Percentiles rank a stretch among this genome's conserved stretches.
phyloP scores from a whole-genome alignment of 37 sponge, comb jelly and placozoan species.

The Corticium candelabrum region DNA sequence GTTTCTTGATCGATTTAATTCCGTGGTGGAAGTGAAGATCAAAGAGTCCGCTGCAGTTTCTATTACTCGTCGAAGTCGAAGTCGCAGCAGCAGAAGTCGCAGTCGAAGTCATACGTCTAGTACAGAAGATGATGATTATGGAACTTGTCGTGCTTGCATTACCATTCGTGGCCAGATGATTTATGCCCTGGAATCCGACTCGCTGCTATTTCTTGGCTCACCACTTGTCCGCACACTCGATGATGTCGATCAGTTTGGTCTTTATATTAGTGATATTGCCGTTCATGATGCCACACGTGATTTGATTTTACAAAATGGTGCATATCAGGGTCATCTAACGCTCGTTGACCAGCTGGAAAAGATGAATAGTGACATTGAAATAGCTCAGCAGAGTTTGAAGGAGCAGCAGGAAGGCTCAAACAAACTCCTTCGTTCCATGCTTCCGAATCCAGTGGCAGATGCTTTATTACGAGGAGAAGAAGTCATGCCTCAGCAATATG shows the following conservation, averaged over 20 bases:
- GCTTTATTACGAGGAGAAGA: not conserved
- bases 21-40: not conserved
- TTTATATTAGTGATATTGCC: not conserved
- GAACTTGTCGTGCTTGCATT: not conserved
- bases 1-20: not conserved
- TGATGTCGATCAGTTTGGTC: not conserved
- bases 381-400: not conserved
- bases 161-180: not conserved
- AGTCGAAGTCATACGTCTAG: not conserved
- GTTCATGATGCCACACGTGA: not conserved
- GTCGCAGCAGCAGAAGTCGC: not conserved
- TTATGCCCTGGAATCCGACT: not conserved
- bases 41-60: not conserved
- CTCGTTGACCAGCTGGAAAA: not conserved
- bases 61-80: not conserved
- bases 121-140: not conserved
- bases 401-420: not conserved
- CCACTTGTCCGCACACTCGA: not conserved
- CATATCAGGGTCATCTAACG: not conserved
- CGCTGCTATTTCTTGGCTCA: not conserved
- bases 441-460: not conserved
- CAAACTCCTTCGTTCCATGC: not conserved
- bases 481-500: not conserved
- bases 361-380: not conserved
- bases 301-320: not conserved